These are phyloP conservation scores for Brachionus rubens DNA, from an alignment of 1,140 invertebrate genomes.

Conservation along the genomic window DNA sequence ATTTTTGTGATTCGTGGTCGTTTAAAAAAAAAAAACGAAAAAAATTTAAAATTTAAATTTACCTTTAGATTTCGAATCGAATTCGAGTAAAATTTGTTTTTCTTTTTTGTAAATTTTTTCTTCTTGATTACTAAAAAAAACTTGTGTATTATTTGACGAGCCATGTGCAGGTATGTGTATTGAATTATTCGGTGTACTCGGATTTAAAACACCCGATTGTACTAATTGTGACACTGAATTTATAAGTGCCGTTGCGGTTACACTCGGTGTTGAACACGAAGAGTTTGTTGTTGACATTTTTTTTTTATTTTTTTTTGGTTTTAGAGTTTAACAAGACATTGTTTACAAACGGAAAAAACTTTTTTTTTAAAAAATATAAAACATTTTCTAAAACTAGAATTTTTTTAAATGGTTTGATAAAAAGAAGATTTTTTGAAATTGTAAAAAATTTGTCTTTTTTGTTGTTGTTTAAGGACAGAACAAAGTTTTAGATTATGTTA, in stretches of 20 bases:
- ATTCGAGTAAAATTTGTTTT: slow-evolving; percentile 44
- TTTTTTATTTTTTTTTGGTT: no score
- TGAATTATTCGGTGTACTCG: slow-evolving; percentile 11
- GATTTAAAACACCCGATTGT: background rate
- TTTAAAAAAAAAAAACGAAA: background rate
- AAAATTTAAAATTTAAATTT: background rate
- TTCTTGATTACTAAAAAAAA: slow-evolving; percentile 29
- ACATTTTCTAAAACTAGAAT: no score
- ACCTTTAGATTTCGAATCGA: slow-evolving; percentile 36
- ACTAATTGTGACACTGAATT: slow-evolving; percentile 16
- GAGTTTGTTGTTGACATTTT: background rate
- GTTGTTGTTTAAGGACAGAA: no score
- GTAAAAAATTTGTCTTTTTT: no score
- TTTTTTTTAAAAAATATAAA: no score
- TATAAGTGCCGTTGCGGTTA: background rate
- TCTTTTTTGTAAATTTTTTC: slow-evolving; percentile 45
- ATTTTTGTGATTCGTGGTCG: background rate
- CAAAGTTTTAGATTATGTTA: no score
- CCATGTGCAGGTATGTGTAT: background rate
- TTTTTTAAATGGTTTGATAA: no score
- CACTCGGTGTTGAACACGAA: slow-evolving; percentile 6
- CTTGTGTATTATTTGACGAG: background rate
- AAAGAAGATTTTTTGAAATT: no score
- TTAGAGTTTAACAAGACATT: no score
- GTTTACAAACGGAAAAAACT: no score